phyloP scores from a whole-genome alignment of 1,140 invertebrate genomes.

The Zaprionus taronus region DNA sequence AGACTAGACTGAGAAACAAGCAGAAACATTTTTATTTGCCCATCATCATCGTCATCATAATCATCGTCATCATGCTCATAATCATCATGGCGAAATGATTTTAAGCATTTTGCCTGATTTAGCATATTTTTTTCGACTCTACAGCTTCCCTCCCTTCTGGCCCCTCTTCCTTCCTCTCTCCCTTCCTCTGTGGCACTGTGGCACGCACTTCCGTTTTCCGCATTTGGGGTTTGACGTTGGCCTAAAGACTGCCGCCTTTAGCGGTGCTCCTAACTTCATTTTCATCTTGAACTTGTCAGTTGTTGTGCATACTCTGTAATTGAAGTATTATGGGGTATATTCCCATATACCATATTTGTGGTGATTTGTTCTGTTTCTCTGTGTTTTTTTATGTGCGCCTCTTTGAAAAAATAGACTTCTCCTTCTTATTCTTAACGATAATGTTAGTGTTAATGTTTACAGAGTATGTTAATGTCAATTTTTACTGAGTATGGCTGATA shows the following conservation, averaged over 20 bases:
- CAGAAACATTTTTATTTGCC: slow-evolving; percentile 15
- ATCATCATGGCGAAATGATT: slow-evolving; percentile 66
- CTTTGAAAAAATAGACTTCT: no score
- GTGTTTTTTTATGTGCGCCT: no score
- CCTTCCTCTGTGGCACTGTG: slow-evolving; percentile 18
- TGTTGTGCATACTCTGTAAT: slow-evolving; percentile 14
- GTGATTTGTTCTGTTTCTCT: not conserved
- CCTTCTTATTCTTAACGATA: no score
- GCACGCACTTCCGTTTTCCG: slow-evolving; percentile 79
- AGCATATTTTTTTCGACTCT: slow-evolving; percentile 63
- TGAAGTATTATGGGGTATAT: not conserved
- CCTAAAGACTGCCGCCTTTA: slow-evolving; percentile 76
- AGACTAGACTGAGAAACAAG: slow-evolving; percentile 32
- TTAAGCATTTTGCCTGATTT: slow-evolving; percentile 79
- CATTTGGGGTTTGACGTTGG: slow-evolving; percentile 64
- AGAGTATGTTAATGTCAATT: no score
- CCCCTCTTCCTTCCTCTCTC: slow-evolving; percentile 16
- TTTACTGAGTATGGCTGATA: no score
- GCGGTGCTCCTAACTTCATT: slow-evolving; percentile 68
- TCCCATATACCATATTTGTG: no score
- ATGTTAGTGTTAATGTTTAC: no score
- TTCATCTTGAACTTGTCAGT: slow-evolving; percentile 50
- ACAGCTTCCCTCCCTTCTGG: slow-evolving; percentile 26
- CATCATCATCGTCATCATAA: slow-evolving; percentile 36
- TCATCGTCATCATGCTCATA: slow-evolving; percentile 32